Evolutionary conservation across 2,797 vertebrate species (phyloP), one percentile per base, ranked within the genome.

Genomic region (Telmatherina bonti): DNA sequence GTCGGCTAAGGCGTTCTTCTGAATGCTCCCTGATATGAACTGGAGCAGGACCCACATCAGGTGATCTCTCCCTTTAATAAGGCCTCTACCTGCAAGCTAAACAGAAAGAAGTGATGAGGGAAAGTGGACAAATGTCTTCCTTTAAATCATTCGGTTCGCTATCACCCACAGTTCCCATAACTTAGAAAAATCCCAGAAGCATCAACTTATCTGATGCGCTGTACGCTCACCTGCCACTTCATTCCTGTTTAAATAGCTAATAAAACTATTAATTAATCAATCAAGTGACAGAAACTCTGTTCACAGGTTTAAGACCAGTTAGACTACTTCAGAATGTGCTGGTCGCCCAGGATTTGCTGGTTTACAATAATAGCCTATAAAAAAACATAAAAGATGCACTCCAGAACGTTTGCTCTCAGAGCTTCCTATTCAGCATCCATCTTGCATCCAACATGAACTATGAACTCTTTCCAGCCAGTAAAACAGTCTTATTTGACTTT

Each of bases 21-120:
- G 98, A 88, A 99, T 99, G 90, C 98, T 99, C 76, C 98, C 98
- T 3, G 98, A 99, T 86, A 99, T 99, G 81, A 99, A 99, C 82
- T 99, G 98, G 29, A 99, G 95, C 36, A 99, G 91, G 18, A 99
- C 98, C 98, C 98, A 99, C 98, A 99, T 99, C 76, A 99, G 93
- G 84, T 99, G 98, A 84, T 99, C 98, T 89, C 98, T 92, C 31
- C 98, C 98, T 93, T 99, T 99, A 75, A 99, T 99, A 26, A 99
- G 94, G 70, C 98, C 98, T 77, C 98, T 92, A 33, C 98, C 97
- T 88, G 98, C 98, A 91, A 99, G 95, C 98, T 99, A 41, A 22
- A 51, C 30, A 73, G 7, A 61, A 15, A 56, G 43, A 64, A 51
- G 15, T 41, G 38, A 18, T 41, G 31, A 38, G 36, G 55, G 38